A percentile compares a stretch with the other conserved stretches of the same genome.
These are phyloP conservation scores for Sycophaga agraensis DNA, from an alignment of 1,140 invertebrate species.

Conservation along the genomic window DNA sequence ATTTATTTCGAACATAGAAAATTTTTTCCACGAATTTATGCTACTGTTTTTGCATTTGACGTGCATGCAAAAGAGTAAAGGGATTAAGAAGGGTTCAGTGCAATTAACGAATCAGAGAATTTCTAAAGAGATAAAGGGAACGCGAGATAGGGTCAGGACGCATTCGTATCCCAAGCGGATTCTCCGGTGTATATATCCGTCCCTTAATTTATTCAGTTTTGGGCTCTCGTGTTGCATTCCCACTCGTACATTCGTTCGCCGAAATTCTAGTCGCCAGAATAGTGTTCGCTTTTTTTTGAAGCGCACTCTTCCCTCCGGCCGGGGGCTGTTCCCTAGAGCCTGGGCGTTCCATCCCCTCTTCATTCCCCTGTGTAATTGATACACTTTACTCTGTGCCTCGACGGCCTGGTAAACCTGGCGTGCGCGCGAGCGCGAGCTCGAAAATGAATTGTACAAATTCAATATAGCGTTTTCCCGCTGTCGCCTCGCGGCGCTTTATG, in stretches of 20 bases:
- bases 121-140: neutral
- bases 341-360: too few species aligned
- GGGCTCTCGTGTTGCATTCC: neutral
- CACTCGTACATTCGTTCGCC: neutral
- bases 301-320: too few species aligned
- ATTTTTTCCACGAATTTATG: too few species aligned
- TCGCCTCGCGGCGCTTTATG: too few species aligned
- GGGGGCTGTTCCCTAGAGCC: too few species aligned
- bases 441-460: too few species aligned
- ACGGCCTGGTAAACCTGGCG: too few species aligned
- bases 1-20: too few species aligned
- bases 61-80: neutral
- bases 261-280: slow-evolving; percentile 7
- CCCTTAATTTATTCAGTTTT: slow-evolving; percentile 25
- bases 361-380: slow-evolving; percentile 10
- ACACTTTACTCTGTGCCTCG: neutral
- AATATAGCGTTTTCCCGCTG: too few species aligned
- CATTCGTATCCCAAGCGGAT: slow-evolving; percentile 13
- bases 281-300: too few species aligned
- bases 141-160: slow-evolving; percentile 5
- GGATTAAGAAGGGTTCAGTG: neutral
- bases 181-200: slow-evolving; percentile 3
- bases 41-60: too few species aligned
- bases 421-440: too few species aligned
- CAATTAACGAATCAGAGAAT: slow-evolving; percentile 20